Conservation (phyloP, 35 echinoderm and acorn worm species). For the Patiria miniata region DNA sequence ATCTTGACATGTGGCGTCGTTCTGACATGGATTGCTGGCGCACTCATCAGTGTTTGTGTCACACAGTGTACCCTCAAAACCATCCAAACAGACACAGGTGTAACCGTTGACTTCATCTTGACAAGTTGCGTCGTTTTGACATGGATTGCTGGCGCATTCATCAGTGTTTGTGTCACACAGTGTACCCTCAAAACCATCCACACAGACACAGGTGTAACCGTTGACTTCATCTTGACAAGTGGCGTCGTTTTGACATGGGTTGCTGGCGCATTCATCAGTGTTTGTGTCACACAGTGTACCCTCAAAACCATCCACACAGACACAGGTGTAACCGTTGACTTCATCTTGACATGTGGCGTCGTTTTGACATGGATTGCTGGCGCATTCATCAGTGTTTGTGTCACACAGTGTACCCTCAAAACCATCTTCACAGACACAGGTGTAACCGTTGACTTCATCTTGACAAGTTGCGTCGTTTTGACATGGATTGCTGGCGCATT, state of each 20-base stretch:
- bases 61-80: conserved; percentile 56
- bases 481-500: background rate
- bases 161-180: conserved; percentile 54
- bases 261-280: conserved; percentile 11
- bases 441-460: background rate
- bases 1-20: too few relatives aligned
- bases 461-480: background rate
- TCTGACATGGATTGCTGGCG: background rate
- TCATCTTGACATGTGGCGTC: conserved; percentile 50
- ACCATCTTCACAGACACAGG: background rate
- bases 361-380: conserved; percentile 62
- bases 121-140: conserved; percentile 61
- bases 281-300: conserved; percentile 54
- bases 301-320: conserved; percentile 51
- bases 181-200: background rate
- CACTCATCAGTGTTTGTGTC: conserved; percentile 45
- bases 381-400: conserved; percentile 49
- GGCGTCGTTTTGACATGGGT: conserved; percentile 39
- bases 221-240: conserved; percentile 11
- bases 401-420: conserved; percentile 49
- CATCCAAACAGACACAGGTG: conserved; percentile 47
- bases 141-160: conserved; percentile 64
- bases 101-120: conserved; percentile 37
- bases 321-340: conserved; percentile 49
- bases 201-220: background rate